Base-by-base conservation (phyloP, 2,797 vertebrate species). In the Iguana delicatissima region DNA sequence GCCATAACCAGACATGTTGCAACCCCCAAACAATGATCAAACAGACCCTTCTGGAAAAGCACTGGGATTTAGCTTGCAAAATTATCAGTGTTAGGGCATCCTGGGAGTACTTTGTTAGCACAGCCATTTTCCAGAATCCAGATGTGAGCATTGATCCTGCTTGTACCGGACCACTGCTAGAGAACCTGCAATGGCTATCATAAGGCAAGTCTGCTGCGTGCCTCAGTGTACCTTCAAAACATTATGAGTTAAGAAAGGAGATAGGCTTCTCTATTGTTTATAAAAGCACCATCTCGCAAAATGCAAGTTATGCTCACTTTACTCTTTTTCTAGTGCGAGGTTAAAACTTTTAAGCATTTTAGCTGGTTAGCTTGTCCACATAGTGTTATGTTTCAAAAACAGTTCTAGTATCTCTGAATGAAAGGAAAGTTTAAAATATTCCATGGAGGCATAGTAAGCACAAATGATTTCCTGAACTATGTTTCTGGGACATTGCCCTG, bases 1-100 rank as follows among this genome's bases (percentile, higher is more conserved):
- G 89, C 84, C 74, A 92, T 92, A 94, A 95, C 74, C 87, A 94
- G 86, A 94, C 82, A 85, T 92, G 84, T 74, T 89, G 83, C 84
- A 74, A 81, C 89, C 82, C 83, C 79, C 84, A 89, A 24, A 84
- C 79, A 91, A 77, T 76, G 88, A 84, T 42, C 73, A 85, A 80
- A 89, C 74, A 85, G 52, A 79, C 50, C 20, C n/a, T 84, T 82
- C 55, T 59, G 74, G 5, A 35, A 35, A 64, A 64, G 42, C 29
- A 76, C 13, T 80, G 22, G 74, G 72, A 89, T 76, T n/a, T 91
- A 93, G 87, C 16, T 1, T 16, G 93, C n/a, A 85, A 46, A 92
- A 87, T 81, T 32, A 4, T 94, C 87, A 89, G 24, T 73, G 81
- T 6, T 59, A 55, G 12, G 59, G 50, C 35, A 32, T 67, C 22